A percentile compares a stretch with the other conserved stretches of the same genome.
Evolutionary conservation across 2,113 vertebrate genomes (phyloP).

Genomic region (Zapornia atra): DNA sequence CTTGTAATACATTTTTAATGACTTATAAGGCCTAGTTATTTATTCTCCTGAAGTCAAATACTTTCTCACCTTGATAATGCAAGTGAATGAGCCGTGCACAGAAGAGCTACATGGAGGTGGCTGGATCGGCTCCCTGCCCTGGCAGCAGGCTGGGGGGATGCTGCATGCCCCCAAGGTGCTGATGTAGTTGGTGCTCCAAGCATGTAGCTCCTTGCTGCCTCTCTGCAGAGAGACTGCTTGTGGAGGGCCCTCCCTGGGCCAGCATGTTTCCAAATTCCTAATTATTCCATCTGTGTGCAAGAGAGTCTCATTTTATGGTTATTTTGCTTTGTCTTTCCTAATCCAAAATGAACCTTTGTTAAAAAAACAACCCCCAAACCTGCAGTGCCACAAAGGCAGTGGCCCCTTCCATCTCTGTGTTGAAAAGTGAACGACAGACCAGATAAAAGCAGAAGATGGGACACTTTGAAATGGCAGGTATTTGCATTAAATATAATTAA

Average conservation of each 20-base stretch:
- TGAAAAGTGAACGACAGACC: background rate
- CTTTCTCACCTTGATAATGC: background rate
- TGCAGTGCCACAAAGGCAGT: background rate
- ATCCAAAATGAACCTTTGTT: background rate
- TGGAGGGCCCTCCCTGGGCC: background rate
- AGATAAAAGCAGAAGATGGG: background rate
- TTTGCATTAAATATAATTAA: constrained; percentile 30
- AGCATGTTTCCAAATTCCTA: background rate
- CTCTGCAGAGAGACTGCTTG: background rate
- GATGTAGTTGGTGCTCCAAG: background rate
- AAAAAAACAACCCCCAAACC: background rate
- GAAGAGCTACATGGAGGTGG: background rate
- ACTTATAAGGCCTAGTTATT: constrained; percentile 60
- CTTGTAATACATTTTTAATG: constrained; percentile 67
- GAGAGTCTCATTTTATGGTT: background rate
- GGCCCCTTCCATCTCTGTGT: background rate
- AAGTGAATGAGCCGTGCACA: background rate
- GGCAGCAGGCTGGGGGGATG: background rate
- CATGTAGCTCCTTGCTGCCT: background rate
- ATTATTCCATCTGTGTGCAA: background rate
- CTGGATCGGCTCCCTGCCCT: background rate
- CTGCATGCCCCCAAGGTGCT: background rate
- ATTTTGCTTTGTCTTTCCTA: background rate
- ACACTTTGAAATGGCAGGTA: background rate
- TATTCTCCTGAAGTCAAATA: constrained; percentile 50